Conservation (phyloP, 2,797 vertebrate species). For the Kryptolebias ocellatus region DNA sequence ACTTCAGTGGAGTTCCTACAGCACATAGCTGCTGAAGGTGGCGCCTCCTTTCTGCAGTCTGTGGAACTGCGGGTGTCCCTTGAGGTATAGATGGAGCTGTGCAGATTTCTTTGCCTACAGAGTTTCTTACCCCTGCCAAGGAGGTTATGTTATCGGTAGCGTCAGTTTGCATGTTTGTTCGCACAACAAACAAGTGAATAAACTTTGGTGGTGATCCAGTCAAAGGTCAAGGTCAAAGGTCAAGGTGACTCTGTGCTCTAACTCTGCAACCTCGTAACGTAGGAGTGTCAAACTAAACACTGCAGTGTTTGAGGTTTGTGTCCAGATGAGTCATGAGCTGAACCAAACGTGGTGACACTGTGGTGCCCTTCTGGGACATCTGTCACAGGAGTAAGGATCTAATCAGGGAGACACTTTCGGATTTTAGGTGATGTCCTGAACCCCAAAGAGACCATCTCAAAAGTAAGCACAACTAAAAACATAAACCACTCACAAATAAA, state of each 20-base stretch:
- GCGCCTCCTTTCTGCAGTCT: conserved; percentile 87
- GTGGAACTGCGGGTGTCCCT: conserved; percentile 88
- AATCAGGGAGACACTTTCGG: neutral
- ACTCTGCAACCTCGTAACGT: conserved; percentile 72
- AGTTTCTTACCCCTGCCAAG: neutral
- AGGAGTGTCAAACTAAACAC: too few relatives aligned
- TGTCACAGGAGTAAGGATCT: conserved; percentile 84
- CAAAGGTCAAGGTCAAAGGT: too few relatives aligned
- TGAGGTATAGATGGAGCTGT: conserved; percentile 82
- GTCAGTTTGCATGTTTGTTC: neutral
- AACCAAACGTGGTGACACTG: conserved; percentile 81
- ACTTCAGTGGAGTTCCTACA: conserved; percentile 81
- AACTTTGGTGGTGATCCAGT: too few relatives aligned
- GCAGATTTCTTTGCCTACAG: conserved; percentile 21
- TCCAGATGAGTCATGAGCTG: conserved; percentile 87
- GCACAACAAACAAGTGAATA: neutral
- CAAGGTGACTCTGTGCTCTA: too few relatives aligned
- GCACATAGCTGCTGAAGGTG: conserved; percentile 74
- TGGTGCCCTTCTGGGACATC: conserved; percentile 80
- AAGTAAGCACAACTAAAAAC: neutral
- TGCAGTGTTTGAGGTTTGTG: conserved; percentile 85
- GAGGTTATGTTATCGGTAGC: too few relatives aligned
- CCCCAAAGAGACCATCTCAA: neutral
- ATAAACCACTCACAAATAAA: too few relatives aligned
- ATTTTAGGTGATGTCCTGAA: neutral